phyloP scores from a whole-genome alignment of 2,113 vertebrate genomes.

The Tamias sibiricus region DNA sequence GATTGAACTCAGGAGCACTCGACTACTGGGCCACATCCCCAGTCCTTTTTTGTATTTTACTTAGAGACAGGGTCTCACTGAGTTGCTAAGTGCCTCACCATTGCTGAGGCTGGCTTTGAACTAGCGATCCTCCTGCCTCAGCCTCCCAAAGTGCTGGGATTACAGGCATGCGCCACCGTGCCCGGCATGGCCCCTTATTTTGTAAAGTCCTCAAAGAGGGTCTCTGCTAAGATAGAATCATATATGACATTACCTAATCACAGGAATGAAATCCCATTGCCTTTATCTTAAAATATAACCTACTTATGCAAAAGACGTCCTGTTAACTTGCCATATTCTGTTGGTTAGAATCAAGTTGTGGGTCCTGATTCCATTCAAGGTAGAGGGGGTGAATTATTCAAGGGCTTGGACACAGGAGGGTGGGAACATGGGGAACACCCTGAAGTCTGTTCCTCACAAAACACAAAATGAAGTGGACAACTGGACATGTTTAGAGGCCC shows the following conservation, averaged over 20 bases:
- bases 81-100: too few relatives aligned
- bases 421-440: too few relatives aligned
- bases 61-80: too few relatives aligned
- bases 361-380: neutral
- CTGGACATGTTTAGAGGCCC: neutral
- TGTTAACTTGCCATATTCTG: neutral
- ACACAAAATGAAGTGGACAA: neutral
- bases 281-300: neutral
- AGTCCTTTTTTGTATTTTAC: too few relatives aligned
- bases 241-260: neutral
- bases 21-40: too few relatives aligned
- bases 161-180: too few relatives aligned
- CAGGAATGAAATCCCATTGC: neutral
- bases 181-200: neutral
- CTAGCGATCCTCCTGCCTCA: too few relatives aligned
- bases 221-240: neutral
- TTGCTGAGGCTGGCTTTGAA: too few relatives aligned
- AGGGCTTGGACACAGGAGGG: neutral
- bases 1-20: too few relatives aligned
- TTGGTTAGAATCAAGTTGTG: neutral
- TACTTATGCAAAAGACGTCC: neutral
- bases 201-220: neutral
- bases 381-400: neutral
- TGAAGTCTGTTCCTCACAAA: neutral
- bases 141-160: too few relatives aligned